phyloP scores from a whole-genome alignment of 2,113 vertebrate species.

The Paralichthys olivaceus region DNA sequence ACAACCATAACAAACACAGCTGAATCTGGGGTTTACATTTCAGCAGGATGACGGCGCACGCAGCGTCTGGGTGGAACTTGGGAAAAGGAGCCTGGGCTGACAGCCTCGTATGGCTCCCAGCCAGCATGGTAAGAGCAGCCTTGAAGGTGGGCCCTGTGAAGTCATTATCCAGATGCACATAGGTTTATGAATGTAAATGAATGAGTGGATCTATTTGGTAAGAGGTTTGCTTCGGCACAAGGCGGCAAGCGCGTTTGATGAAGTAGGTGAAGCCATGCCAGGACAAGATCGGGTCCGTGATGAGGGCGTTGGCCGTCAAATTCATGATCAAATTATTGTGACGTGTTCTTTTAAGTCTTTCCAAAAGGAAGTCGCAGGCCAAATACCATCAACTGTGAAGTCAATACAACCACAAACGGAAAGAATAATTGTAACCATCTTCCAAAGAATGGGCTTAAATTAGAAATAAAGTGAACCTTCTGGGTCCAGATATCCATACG shows the following conservation, averaged over 20 bases:
- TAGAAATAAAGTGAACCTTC: slow-evolving; percentile 39
- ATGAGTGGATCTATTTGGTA: slow-evolving; percentile 25
- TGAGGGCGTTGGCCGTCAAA: slow-evolving; percentile 60
- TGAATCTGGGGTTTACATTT: slow-evolving; percentile 81
- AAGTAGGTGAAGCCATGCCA: slow-evolving; percentile 36
- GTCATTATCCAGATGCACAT: slow-evolving; percentile 67
- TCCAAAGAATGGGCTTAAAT: slow-evolving; percentile 49
- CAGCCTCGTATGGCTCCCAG: slow-evolving; percentile 58
- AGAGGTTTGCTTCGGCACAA: slow-evolving; percentile 15
- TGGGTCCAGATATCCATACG: background rate
- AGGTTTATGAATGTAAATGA: slow-evolving; percentile 38
- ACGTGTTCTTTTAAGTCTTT: slow-evolving; percentile 60
- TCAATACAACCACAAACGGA: slow-evolving; percentile 55
- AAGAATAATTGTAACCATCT: slow-evolving; percentile 66
- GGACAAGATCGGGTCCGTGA: slow-evolving; percentile 43
- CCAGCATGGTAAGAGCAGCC: slow-evolving; percentile 73
- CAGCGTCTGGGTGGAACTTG: slow-evolving; percentile 75
- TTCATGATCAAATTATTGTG: slow-evolving; percentile 54
- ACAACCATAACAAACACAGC: slow-evolving; percentile 81
- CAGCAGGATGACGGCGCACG: slow-evolving; percentile 76
- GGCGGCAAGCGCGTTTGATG: slow-evolving; percentile 33
- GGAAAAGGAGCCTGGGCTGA: slow-evolving; percentile 63
- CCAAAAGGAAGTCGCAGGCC: slow-evolving; percentile 61
- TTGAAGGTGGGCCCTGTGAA: slow-evolving; percentile 65
- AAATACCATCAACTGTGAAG: slow-evolving; percentile 59